Base-by-base conservation (phyloP, 2,888 invertebrate species). In the Caenorhabditis virilis region DNA sequence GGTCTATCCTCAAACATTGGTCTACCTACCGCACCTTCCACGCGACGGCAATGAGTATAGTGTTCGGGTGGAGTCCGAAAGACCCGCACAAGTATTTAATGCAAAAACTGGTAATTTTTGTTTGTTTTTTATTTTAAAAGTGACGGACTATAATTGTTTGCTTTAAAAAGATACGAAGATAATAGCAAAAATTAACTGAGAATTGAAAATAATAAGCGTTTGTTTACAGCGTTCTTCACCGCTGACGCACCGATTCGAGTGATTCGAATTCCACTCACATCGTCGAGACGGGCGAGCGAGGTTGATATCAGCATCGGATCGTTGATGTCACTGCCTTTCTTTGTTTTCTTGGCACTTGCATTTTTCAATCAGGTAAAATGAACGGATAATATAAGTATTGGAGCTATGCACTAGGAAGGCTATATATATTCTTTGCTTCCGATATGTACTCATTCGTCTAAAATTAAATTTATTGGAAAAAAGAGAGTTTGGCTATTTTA, bases 241-340 rank as follows among this genome's bases (percentile, higher is more conserved):
- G 69, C 69, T 2, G 72, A 72, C 51, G 50, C 57, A n/a, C 57
- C 63, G 1, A 66, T 72, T 33, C 59, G 68, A 18, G 69, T 72
- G 3, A 69, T 68, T 15, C 54, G 72, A 5, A 60, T 72, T 1
- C 72, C 72, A 18, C 41, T 72, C 35, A 61, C 61, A 2, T 30
- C 63, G 0, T 61, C 64, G 9, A 53, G 57, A 22, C 27, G 49
- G n/a, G 22, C 56, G 11, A 48, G 38, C n/a, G 69, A 72, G 11
- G 64, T 74, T 9, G 72, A 74, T 45, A 72, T 74, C 51, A 63
- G 62, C 25, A 25, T 69, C 35, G 64, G 69, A 51, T 65, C 64
- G 5, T 38, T 74, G 45, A 47, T 72, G 16, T 67, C 74, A 4
- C 23, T 74, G 38, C 69, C 71, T 13, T 69, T 74, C 61, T 74